Base-by-base conservation (phyloP, 2,113 vertebrate species). In the Saguinus midas region DNA sequence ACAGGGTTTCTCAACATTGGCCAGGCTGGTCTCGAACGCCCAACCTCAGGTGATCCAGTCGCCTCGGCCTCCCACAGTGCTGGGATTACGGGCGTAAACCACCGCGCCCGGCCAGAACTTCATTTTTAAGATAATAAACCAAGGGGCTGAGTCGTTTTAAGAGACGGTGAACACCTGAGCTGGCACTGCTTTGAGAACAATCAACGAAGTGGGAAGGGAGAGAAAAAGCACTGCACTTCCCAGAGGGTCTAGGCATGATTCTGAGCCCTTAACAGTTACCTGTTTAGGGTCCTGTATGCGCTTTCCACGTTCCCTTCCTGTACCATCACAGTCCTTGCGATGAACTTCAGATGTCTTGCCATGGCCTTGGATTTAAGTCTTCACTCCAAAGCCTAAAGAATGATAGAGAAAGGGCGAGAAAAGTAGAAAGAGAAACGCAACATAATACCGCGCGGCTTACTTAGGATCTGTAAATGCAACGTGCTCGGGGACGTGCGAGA, bases 311-410 rank as follows among this genome's bases (percentile, higher is more conserved):
- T 98, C 12, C 99, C 98, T 4, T 99, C 98, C 79, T 98, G 98
- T 1, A 99, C 99, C 99, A 99, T 99, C 84, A 99, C 99, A 0
- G 99, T 99, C 92, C 99, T 99, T 14, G 99, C 99, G 45, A 99
- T 64, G 95, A 99, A 99, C 35, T 99, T 99, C 89, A 99, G 98
- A 61, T 99, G 99, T 14, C 96, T 99, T 96, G 99, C 98, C 99
- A 99, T 99, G 68, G 64, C 82, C 85, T 82, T 82, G 18, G 27
- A n/a, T 76, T 75, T 75, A 55, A 37, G 90, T 83, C 70, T 96
- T 93, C 88, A 76, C 86, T 93, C 84, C 90, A 58, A 50, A 58
- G 81, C 87, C 55, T 89, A 80, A 35, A 76, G 21, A 11, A 35
- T 13, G 85, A 78, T 1, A n/a, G 5, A 57, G 32, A 64, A 37